A percentile compares a stretch with the other conserved stretches of the same genome.
phyloP scores from a whole-genome alignment of 2,113 vertebrate genomes.

The Phylloscopus trochiloides region DNA sequence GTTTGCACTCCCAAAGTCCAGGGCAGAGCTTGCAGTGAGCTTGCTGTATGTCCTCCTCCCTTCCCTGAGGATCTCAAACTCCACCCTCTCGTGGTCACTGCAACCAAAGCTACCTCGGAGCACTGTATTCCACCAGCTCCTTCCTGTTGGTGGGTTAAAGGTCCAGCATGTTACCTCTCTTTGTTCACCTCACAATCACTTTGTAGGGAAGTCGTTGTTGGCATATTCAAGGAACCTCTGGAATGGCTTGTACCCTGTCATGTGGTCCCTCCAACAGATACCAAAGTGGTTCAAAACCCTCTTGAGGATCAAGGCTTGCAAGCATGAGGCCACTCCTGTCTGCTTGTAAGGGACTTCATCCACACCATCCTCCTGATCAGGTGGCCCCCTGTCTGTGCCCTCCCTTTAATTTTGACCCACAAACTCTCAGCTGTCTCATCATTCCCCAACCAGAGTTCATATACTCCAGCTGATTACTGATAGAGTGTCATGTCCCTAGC shows the following conservation, averaged over 20 bases:
- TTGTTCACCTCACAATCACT: neutral
- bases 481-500: neutral
- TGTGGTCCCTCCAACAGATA: neutral
- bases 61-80: neutral
- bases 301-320: neutral
- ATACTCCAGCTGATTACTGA: neutral
- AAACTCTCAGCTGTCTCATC: neutral
- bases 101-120: neutral
- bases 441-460: neutral
- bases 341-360: neutral
- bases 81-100: neutral
- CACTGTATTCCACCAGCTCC: neutral
- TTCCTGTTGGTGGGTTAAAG: neutral
- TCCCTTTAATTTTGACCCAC: neutral
- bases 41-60: neutral
- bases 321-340: neutral
- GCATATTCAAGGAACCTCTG: neutral
- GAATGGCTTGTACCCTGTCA: rapidly evolving
- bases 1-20: neutral
- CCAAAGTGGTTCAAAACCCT: neutral
- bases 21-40: neutral
- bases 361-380: rapidly evolving
- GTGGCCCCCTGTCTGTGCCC: neutral
- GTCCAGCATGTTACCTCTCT: neutral
- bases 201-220: neutral